Conservation (phyloP, 2,888 invertebrate species). For the Sepioteuthis lessoniana region DNA sequence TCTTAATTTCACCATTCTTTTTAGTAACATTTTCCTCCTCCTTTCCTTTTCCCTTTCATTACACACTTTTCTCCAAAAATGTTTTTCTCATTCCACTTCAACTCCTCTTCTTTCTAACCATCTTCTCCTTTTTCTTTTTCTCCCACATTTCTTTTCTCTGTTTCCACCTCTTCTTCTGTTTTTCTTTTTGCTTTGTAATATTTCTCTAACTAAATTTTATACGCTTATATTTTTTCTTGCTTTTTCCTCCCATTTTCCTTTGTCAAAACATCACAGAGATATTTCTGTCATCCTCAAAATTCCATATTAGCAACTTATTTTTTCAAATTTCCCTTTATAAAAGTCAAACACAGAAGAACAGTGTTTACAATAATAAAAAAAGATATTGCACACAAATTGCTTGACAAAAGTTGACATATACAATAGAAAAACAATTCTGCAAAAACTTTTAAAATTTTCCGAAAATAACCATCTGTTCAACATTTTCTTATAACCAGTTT, state of each 20-base stretch:
- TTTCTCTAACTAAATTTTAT: neutral
- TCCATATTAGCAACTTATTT: neutral
- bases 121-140: too few species aligned
- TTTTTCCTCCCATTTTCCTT: neutral
- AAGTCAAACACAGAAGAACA: neutral
- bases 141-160: too few species aligned
- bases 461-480: neutral
- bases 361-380: neutral
- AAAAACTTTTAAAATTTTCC: neutral
- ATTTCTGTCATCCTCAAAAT: neutral
- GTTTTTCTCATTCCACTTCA: too few species aligned
- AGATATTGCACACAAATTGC: neutral
- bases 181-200: neutral
- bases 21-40: neutral
- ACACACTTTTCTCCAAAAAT: too few species aligned
- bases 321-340: neutral
- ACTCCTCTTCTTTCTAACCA: too few species aligned
- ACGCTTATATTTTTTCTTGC: neutral
- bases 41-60: too few species aligned
- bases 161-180: too few species aligned
- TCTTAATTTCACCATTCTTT: neutral
- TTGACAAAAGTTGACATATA: neutral
- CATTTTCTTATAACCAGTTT: neutral
- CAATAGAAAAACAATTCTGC: neutral
- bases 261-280: neutral